These are phyloP conservation scores for Chloroceryle aenea DNA, from an alignment of 2,113 vertebrate genomes.

Conservation along the genomic window DNA sequence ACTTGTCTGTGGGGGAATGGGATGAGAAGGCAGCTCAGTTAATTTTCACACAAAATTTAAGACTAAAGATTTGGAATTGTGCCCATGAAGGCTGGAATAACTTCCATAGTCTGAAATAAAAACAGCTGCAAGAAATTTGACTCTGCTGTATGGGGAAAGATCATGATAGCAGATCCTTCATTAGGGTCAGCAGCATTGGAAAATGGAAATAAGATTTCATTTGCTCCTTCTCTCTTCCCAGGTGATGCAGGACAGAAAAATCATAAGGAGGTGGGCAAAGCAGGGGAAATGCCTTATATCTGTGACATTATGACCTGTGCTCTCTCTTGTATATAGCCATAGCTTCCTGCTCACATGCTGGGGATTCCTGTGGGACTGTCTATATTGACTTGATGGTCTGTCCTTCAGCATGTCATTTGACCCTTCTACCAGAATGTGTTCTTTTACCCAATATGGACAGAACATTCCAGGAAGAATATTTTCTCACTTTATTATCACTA, in stretches of 20 bases:
- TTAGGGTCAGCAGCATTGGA: background rate
- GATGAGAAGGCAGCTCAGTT: background rate
- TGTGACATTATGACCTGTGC: background rate
- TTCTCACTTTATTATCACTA: background rate
- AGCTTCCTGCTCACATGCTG: fast-evolving
- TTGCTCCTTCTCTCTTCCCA: background rate
- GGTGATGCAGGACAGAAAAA: background rate
- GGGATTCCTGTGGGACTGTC: background rate
- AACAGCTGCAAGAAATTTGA: background rate
- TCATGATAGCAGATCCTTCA: fast-evolving
- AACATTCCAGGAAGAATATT: background rate
- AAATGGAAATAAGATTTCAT: background rate
- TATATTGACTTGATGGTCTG: background rate
- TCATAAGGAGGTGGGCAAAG: background rate
- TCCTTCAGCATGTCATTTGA: background rate
- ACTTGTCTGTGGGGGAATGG: background rate
- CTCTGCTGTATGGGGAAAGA: background rate
- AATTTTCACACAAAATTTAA: background rate
- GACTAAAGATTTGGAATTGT: background rate
- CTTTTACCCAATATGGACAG: background rate
- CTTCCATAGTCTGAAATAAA: background rate
- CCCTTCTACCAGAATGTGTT: background rate
- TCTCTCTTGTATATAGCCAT: background rate
- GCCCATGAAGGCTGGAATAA: background rate
- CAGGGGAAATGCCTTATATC: background rate